Conservation (phyloP, 2,888 invertebrate species). For the Andrena trimmerana region DNA sequence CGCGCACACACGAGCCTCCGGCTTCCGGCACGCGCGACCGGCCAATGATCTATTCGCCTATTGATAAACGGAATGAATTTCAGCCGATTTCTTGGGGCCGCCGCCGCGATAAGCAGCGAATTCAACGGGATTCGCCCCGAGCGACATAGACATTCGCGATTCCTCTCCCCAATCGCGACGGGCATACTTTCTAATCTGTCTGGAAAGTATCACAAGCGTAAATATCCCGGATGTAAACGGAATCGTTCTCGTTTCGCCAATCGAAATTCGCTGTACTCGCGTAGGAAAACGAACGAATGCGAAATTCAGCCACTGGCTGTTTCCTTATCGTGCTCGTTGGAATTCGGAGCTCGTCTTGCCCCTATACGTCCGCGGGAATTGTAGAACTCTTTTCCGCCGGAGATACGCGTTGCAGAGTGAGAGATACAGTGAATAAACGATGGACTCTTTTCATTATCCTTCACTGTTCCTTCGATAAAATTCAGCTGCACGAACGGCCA, state of each 20-base stretch:
- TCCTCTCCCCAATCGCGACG: background rate
- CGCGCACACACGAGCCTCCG: conserved; percentile 7
- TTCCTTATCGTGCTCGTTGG: background rate
- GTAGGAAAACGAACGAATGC: background rate
- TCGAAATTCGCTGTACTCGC: conserved; percentile 5
- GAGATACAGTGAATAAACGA: no score
- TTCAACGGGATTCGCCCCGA: background rate
- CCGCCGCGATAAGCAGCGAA: conserved; percentile 23
- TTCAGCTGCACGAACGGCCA: background rate
- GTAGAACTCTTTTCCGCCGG: no score
- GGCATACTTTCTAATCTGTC: conserved; percentile 30
- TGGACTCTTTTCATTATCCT: background rate
- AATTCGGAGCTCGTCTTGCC: background rate
- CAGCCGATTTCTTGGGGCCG: background rate
- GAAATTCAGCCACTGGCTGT: background rate
- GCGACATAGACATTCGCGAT: background rate
- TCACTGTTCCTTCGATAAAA: background rate
- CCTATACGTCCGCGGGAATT: no score
- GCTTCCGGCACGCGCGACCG: background rate
- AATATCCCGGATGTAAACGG: conserved; percentile 9
- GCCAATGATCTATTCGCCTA: conserved; percentile 19
- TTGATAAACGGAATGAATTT: conserved; percentile 24
- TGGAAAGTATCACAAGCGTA: conserved; percentile 19
- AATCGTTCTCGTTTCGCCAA: background rate
- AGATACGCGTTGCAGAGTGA: no score